Conservation (phyloP, 30 jellyfish, hydroid and myxozoan genomes). For the Aurelia sp. region DNA sequence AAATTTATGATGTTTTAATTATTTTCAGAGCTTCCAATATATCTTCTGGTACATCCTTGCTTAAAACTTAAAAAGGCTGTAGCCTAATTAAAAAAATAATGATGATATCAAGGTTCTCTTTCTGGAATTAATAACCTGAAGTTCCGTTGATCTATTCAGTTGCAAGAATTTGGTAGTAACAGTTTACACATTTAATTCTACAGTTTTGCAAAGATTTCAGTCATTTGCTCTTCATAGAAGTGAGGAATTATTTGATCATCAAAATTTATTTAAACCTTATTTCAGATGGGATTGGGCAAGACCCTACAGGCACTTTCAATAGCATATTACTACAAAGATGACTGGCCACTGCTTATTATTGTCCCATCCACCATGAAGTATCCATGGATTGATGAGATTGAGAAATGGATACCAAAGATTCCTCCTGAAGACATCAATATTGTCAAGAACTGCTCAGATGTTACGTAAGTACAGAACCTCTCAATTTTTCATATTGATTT, state of each 20-base stretch:
- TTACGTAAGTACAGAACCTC: constrained; percentile 33
- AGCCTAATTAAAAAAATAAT: no score
- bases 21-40: no score
- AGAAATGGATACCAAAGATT: constrained; percentile 85
- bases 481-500: background rate
- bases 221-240: no score
- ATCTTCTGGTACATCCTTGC: no score
- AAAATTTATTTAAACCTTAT: background rate
- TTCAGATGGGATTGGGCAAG: constrained; percentile 95
- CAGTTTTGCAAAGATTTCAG: no score
- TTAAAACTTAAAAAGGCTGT: no score
- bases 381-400: constrained; percentile 92
- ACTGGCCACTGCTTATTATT: constrained; percentile 87
- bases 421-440: constrained; percentile 87
- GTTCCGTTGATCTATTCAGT: no score
- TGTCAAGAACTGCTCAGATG: constrained; percentile 64
- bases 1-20: no score
- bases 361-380: constrained; percentile 82
- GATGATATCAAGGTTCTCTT: no score
- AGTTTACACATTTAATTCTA: no score
- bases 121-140: no score
- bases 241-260: background rate
- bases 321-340: constrained; percentile 68
- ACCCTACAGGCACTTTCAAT: constrained; percentile 88
- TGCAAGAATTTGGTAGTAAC: no score